Base-by-base conservation (phyloP, 2,888 invertebrate species). In the Habroteleia sp. region DNA sequence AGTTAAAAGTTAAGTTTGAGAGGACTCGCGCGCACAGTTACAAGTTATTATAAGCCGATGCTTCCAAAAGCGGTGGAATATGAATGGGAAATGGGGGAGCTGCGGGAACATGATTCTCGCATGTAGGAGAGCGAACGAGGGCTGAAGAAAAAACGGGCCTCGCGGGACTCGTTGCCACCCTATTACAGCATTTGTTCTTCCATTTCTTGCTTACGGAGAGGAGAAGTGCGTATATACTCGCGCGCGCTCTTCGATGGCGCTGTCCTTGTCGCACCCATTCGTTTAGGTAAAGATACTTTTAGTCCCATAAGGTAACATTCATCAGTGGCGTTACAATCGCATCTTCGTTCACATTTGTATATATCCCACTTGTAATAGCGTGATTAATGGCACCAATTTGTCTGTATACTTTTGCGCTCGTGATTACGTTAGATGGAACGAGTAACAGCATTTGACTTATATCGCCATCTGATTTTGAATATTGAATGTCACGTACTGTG, bases 81-180 rank as follows among this genome's bases (percentile, higher is more conserved):
- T 80, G 77, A 80, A 78, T 78, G 78, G 71, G 48, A 77, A 74
- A 74, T 74, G 39, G 71, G 66, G 68, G 50, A 68, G 27, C 27
- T 37, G 31, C 52, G 54, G 27, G 50, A 46, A 58, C 58, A 52
- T 46, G 71, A 66, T 54, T 62, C 33, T 65, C 63, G 52, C 17
- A 54, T 37, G 72, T 69, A 54, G 31, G 54, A 76, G 33, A 76
- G 74, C 25, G 73, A 68, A 74, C 63, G 62, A 76, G 81, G 83
- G 82, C 62, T 77, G 78, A 83, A 84, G 83, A n/a, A n/a, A n/a
- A 84, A 88, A 88, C 82, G 82, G 85, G 81, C 81, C 88, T 85
- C 88, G 37, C 74, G 88, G 86, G 88, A 84, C 87, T 88, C 88
- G 88, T 88, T 88, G 84, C 83, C 85, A 87, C 87, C 86, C 88